Conservation (phyloP, 2,888 invertebrate genomes). For the Agonum fuliginosum region DNA sequence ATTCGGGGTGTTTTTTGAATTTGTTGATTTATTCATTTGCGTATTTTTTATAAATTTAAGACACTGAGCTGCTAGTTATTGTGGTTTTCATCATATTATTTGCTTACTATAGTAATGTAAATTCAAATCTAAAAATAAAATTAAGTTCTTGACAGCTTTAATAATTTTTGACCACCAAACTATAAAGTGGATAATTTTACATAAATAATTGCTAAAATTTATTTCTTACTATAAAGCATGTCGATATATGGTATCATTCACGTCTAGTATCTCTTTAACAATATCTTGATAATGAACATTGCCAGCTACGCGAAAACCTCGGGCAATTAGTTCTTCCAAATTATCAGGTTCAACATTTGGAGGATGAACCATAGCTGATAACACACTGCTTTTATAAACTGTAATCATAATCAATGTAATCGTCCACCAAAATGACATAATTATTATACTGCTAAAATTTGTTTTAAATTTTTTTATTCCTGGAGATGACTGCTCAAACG, state of each 20-base stretch:
- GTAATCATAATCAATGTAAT: constrained; percentile 57
- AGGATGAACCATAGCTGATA: constrained; percentile 60
- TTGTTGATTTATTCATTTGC: too few species aligned
- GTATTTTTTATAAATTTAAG: too few species aligned
- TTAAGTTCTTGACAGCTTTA: too few species aligned
- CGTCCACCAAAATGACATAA: constrained; percentile 57
- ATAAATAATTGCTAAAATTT: not conserved
- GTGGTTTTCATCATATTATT: too few species aligned
- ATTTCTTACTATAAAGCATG: constrained; percentile 54
- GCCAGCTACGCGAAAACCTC: constrained; percentile 56
- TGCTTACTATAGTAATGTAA: too few species aligned
- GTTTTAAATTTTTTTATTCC: not conserved
- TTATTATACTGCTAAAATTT: not conserved
- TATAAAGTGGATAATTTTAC: too few species aligned
- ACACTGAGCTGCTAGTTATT: too few species aligned
- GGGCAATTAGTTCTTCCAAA: constrained; percentile 50
- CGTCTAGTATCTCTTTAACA: constrained; percentile 47
- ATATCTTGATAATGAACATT: constrained; percentile 60
- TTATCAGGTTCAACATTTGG: constrained; percentile 60
- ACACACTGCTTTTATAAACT: constrained; percentile 60
- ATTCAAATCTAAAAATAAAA: too few species aligned
- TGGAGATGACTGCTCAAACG: constrained; percentile 39
- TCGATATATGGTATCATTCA: constrained; percentile 51
- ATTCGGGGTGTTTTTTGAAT: too few species aligned
- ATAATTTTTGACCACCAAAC: too few species aligned